These are phyloP conservation scores for Gymnocypris eckloni DNA, from an alignment of 2,797 vertebrate species.

Conservation along the genomic window DNA sequence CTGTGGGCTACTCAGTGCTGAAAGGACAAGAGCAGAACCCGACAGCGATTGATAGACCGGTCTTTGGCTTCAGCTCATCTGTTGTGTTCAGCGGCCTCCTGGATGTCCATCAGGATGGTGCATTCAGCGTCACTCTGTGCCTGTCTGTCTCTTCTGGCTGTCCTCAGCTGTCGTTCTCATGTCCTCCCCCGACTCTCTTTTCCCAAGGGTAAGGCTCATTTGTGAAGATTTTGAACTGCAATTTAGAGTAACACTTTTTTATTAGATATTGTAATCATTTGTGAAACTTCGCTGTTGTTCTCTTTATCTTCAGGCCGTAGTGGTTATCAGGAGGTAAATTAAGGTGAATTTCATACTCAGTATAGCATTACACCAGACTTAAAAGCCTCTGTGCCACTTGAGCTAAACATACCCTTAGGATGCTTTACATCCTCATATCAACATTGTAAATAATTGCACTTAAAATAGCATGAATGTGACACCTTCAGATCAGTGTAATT, in stretches of 20 bases:
- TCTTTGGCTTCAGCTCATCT: background rate
- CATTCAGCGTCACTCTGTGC: conserved; percentile 54
- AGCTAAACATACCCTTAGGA: background rate
- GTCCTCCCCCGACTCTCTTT: conserved; percentile 75
- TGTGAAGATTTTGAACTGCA: background rate
- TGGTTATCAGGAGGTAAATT: background rate
- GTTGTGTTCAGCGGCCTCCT: background rate
- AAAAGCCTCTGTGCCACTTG: background rate
- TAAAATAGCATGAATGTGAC: background rate
- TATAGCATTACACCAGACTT: background rate
- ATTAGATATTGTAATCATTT: background rate
- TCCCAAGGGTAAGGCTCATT: conserved; percentile 67
- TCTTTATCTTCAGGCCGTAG: background rate
- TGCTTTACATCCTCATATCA: background rate
- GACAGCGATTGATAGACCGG: conserved; percentile 18
- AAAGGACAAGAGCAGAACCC: conserved; percentile 39
- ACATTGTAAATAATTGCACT: background rate
- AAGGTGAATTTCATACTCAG: background rate
- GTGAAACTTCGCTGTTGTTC: background rate
- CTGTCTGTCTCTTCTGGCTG: conserved; percentile 56
- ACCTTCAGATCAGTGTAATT: background rate
- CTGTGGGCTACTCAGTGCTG: conserved; percentile 18
- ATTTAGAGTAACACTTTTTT: background rate
- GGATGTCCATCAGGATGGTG: conserved; percentile 65
- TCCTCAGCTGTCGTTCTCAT: conserved; percentile 59